Conservation (phyloP, 2,113 vertebrate genomes). For the Caranx ignobilis region DNA sequence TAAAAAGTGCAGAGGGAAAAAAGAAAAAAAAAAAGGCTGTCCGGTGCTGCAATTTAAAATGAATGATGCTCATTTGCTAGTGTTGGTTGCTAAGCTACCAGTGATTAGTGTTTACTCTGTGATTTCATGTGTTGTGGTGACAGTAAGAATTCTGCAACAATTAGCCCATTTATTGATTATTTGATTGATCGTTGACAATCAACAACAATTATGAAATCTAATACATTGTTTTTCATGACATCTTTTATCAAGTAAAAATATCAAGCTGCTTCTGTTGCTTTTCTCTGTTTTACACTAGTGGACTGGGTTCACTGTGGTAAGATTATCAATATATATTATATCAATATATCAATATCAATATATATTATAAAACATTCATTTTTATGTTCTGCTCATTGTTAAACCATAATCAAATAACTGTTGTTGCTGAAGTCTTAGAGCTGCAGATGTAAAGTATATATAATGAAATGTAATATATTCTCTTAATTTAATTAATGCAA, state of each 20-base stretch:
- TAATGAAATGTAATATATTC: too few species aligned
- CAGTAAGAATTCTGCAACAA: neutral
- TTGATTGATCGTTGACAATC: neutral
- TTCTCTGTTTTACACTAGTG: neutral
- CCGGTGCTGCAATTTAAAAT: conserved; percentile 15
- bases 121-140: neutral
- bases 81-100: conserved; percentile 10
- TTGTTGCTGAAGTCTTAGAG: too few species aligned
- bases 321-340: too few species aligned
- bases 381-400: too few species aligned
- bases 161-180: neutral
- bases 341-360: too few species aligned
- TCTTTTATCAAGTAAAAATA: conserved; percentile 1
- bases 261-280: neutral
- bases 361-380: too few species aligned
- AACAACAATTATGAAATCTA: neutral
- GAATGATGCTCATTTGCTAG: conserved; percentile 2
- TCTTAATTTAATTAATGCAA: too few species aligned
- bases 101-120: neutral
- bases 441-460: too few species aligned
- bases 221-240: neutral
- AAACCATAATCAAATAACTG: too few species aligned
- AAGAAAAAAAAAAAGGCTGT: neutral
- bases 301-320: neutral
- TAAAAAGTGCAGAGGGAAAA: conserved; percentile 9